phyloP scores from a whole-genome alignment of 30 jellyfish, hydroid and myxozoan species.

The Chrysaora quinquecirrha region DNA sequence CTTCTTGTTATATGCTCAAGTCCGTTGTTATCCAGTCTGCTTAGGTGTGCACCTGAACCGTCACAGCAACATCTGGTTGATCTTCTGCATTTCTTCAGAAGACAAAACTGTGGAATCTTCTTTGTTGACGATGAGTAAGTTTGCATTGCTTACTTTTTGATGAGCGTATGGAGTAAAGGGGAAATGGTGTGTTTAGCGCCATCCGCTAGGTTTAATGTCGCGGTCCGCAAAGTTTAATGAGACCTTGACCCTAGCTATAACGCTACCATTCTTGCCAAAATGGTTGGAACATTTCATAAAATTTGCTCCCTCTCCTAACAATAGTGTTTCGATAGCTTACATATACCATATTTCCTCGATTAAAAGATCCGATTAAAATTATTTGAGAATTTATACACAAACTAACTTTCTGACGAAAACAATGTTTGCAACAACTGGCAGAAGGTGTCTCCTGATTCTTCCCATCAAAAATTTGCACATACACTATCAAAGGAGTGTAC shows the following conservation, averaged over 20 bases:
- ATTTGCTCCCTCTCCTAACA: neutral
- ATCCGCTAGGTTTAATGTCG: neutral
- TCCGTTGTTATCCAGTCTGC: conserved; percentile 63
- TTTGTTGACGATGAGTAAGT: conserved; percentile 74
- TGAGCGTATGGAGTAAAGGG: too few species aligned
- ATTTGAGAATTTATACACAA: too few species aligned
- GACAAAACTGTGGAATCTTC: conserved; percentile 65
- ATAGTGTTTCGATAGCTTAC: too few species aligned
- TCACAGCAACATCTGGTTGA: conserved; percentile 54
- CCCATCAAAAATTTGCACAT: too few species aligned
- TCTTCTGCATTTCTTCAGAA: conserved; percentile 47
- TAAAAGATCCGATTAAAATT: too few species aligned
- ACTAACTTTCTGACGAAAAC: too few species aligned
- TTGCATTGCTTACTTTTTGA: neutral
- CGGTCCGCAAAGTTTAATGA: neutral
- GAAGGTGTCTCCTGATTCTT: too few species aligned
- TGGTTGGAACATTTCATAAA: neutral
- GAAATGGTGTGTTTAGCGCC: too few species aligned
- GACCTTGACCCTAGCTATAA: neutral
- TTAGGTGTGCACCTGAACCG: conserved; percentile 23
- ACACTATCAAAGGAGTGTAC: too few species aligned
- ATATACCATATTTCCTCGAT: too few species aligned
- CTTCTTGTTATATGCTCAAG: conserved; percentile 66
- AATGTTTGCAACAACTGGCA: too few species aligned
- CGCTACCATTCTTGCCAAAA: neutral